Conservation (phyloP, 2,797 vertebrate genomes). For the Rhinella marina region DNA sequence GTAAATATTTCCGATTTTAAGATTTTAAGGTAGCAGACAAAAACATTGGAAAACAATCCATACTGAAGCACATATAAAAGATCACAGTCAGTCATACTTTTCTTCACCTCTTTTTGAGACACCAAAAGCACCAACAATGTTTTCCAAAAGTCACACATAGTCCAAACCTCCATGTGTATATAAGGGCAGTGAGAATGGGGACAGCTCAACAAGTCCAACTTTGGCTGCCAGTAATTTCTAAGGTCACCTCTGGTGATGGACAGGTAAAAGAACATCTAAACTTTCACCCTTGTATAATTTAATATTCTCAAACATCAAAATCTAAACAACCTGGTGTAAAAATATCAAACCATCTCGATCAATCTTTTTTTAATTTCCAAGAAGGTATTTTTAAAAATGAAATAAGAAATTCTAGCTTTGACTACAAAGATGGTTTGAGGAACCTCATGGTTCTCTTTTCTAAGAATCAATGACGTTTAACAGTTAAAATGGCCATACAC, state of each 20-base stretch:
- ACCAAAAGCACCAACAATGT: neutral
- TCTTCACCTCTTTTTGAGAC: neutral
- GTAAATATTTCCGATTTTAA: conserved; percentile 67
- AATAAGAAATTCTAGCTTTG: neutral
- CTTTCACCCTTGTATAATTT: neutral
- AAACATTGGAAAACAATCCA: neutral
- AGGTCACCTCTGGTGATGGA: neutral
- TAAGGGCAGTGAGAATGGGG: neutral
- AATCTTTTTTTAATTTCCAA: neutral
- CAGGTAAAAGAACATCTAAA: neutral
- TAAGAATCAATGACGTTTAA: neutral
- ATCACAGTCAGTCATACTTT: neutral
- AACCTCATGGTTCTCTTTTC: neutral
- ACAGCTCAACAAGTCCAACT: neutral
- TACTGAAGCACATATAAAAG: neutral
- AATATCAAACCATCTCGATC: neutral
- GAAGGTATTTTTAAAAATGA: neutral
- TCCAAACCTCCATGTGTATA: neutral
- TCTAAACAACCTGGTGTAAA: neutral
- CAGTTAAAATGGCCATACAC: too few species aligned
- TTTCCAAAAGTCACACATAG: neutral
- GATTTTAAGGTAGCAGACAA: neutral
- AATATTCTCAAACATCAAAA: neutral
- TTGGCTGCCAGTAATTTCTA: neutral
- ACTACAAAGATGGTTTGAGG: neutral